Conservation (phyloP, 2,113 vertebrate genomes). For the Rutilus rutilus region DNA sequence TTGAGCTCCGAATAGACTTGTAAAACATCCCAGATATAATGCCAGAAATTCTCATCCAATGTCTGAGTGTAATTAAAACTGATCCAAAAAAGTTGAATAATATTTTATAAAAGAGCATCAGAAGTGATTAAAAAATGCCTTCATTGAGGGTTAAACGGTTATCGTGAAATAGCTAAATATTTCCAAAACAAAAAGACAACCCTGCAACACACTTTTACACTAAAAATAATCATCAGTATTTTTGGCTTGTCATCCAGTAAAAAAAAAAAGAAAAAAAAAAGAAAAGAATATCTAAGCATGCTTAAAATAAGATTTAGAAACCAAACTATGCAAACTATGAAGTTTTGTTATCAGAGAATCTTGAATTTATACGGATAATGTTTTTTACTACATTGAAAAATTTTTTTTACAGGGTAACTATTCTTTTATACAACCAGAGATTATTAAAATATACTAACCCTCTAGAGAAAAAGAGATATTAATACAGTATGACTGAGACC, state of each 20-base stretch:
- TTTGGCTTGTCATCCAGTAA: background rate
- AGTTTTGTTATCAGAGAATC: background rate
- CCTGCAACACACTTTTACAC: background rate
- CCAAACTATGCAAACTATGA: background rate
- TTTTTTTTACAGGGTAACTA: too few relatives aligned
- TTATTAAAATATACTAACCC: slow-evolving; percentile 13
- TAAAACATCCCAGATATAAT: background rate
- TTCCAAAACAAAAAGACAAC: background rate
- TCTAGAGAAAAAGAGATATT: background rate
- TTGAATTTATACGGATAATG: background rate
- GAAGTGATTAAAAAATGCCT: background rate
- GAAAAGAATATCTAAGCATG: background rate
- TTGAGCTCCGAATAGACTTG: background rate
- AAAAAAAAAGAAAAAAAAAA: background rate
- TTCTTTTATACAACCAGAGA: slow-evolving; percentile 1
- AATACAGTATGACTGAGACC: slow-evolving; percentile 12
- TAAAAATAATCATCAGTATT: background rate
- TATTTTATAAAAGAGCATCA: slow-evolving; percentile 16
- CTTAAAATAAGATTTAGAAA: background rate
- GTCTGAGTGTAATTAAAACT: slow-evolving; percentile 41
- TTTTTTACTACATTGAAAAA: too few relatives aligned
- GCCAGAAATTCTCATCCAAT: background rate
- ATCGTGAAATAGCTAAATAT: background rate
- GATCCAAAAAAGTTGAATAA: background rate
- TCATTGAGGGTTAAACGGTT: background rate